Percentiles rank a stretch among this genome's conserved stretches.
phyloP scores from a whole-genome alignment of 2,888 invertebrate genomes.

The Laothoe populi region DNA sequence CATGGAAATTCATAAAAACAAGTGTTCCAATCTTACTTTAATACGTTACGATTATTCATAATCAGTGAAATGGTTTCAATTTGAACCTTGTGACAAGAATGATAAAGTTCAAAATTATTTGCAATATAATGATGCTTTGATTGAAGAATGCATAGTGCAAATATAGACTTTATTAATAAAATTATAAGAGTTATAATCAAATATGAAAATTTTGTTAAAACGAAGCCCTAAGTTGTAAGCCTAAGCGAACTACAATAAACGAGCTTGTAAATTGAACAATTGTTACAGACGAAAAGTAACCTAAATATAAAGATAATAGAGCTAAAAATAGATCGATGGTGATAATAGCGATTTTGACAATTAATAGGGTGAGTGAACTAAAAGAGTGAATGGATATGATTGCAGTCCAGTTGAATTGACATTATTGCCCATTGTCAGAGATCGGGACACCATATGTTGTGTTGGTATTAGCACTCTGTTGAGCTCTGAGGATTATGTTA shows the following conservation, averaged over 20 bases:
- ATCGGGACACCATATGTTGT: slow-evolving; percentile 77
- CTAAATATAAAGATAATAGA: slow-evolving; percentile 35
- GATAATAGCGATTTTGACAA: slow-evolving; percentile 63
- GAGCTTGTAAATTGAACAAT: slow-evolving; percentile 54
- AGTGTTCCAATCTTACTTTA: slow-evolving; percentile 76
- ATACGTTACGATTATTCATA: slow-evolving; percentile 64
- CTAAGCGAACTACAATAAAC: slow-evolving; percentile 64
- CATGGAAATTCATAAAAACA: slow-evolving; percentile 81
- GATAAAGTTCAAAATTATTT: slow-evolving; percentile 43
- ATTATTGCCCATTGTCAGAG: slow-evolving; percentile 62
- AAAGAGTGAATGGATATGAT: slow-evolving; percentile 71
- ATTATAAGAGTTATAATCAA: slow-evolving; percentile 40
- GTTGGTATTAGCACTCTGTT: slow-evolving; percentile 64
- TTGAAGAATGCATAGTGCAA: slow-evolving; percentile 32
- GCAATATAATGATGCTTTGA: slow-evolving; percentile 30
- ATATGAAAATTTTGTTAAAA: slow-evolving; percentile 31
- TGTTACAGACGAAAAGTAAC: slow-evolving; percentile 36
- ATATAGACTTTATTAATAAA: slow-evolving; percentile 36
- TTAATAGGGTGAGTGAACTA: slow-evolving; percentile 80
- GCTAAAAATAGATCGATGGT: slow-evolving; percentile 39
- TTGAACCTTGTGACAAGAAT: slow-evolving; percentile 38
- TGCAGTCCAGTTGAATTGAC: slow-evolving; percentile 50
- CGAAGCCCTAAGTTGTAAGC: slow-evolving; percentile 61
- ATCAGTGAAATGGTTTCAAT: slow-evolving; percentile 41
- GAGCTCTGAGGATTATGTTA: slow-evolving; percentile 62